phyloP scores from a whole-genome alignment of 2,797 vertebrate genomes.

The Gymnodraco acuticeps region DNA sequence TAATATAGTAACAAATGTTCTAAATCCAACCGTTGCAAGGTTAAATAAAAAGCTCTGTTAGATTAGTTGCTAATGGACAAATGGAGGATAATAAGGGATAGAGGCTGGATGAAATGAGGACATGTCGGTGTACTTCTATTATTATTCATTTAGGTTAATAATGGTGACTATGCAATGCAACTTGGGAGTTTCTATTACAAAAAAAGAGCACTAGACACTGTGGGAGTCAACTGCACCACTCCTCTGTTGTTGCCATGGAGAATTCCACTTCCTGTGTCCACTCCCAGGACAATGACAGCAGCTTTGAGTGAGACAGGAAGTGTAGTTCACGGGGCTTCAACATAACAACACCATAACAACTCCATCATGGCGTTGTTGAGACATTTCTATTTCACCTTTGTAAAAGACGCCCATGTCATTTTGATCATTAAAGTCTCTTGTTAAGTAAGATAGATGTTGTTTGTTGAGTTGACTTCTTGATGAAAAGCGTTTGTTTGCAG shows the following conservation, averaged over 20 bases:
- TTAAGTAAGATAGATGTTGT: not conserved
- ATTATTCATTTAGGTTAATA: not conserved
- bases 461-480: not conserved
- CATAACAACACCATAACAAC: conserved; percentile 66
- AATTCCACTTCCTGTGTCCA: conserved; percentile 81
- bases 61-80: conserved; percentile 39
- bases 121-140: not conserved
- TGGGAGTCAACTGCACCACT: conserved; percentile 70
- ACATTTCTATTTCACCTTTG: conserved; percentile 9
- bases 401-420: not conserved
- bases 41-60: conserved; percentile 21
- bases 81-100: conserved; percentile 25
- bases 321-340: conserved; percentile 52
- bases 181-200: conserved; percentile 3
- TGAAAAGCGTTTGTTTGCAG: not conserved
- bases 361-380: conserved; percentile 40
- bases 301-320: conserved; percentile 81
- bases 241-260: conserved; percentile 72
- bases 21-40: conserved; percentile 21
- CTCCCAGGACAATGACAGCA: conserved; percentile 81
- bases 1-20: not conserved
- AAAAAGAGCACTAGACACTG: conserved; percentile 58
- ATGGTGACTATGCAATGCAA: not conserved
- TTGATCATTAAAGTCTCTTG: not conserved
- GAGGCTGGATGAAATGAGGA: conserved; percentile 3